Conservation (phyloP, 2,888 invertebrate species). For the Diadegma fenestrale region DNA sequence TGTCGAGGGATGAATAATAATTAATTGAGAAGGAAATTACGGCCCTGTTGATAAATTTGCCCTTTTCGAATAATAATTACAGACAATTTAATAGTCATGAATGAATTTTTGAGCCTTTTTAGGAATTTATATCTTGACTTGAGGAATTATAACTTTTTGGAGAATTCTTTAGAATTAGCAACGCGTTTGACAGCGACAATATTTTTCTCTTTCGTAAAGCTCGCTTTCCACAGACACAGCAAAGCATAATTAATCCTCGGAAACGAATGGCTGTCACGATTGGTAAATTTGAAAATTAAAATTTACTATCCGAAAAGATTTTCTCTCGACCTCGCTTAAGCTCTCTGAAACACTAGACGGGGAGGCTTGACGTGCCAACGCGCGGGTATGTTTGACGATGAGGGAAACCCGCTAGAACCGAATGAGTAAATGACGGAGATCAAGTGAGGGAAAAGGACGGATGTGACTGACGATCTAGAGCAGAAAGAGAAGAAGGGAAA, state of each 20-base stretch:
- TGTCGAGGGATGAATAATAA: background rate
- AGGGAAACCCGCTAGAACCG: background rate
- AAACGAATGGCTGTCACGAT: constrained; percentile 18
- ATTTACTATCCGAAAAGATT: constrained; percentile 24
- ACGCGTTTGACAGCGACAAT: background rate
- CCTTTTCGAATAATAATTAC: background rate
- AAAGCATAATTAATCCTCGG: background rate
- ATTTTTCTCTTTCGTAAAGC: background rate
- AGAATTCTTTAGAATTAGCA: background rate
- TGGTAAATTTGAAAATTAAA: constrained; percentile 31
- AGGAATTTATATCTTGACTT: background rate
- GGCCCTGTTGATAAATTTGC: background rate
- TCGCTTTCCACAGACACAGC: background rate
- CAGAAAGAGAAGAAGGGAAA: background rate
- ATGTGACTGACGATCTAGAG: constrained; percentile 15
- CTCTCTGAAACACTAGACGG: background rate
- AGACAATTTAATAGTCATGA: background rate
- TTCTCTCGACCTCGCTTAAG: background rate
- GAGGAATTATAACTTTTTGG: background rate
- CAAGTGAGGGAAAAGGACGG: constrained; percentile 14
- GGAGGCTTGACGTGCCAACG: constrained; percentile 24
- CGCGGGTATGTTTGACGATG: constrained; percentile 47
- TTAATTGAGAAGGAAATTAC: background rate
- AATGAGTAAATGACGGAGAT: constrained; percentile 41
- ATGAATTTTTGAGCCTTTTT: background rate